Evolutionary conservation across 1,140 invertebrate genomes (phyloP).

Genomic region (Aphidius ervi): DNA sequence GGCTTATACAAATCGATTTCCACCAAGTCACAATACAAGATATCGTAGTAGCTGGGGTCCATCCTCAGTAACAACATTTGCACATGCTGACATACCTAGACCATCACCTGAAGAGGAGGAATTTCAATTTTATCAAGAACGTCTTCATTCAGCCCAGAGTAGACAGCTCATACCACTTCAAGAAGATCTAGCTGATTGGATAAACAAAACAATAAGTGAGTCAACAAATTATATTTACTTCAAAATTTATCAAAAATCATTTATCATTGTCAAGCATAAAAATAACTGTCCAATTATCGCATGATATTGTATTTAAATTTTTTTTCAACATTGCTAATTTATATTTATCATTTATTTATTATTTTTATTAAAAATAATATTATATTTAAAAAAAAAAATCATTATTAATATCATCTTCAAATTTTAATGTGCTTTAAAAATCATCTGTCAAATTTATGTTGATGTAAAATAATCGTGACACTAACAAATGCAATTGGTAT

Average conservation of each 20-base stretch:
- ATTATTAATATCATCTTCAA: not conserved
- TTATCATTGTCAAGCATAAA: not conserved
- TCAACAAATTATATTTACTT: constrained; percentile 24
- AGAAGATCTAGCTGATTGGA: constrained; percentile 83
- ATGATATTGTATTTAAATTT: not conserved
- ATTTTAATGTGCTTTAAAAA: constrained; percentile 3
- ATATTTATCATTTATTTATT: not conserved
- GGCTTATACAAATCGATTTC: constrained; percentile 59
- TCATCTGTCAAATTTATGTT: not conserved
- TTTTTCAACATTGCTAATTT: not conserved
- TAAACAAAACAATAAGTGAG: constrained; percentile 79
- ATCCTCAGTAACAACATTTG: constrained; percentile 56
- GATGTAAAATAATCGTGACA: constrained; percentile 5
- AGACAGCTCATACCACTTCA: constrained; percentile 75
- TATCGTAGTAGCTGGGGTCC: constrained; percentile 66
- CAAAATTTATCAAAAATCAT: constrained; percentile 4
- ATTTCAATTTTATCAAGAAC: constrained; percentile 71
- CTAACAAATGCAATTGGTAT: constrained; percentile 9
- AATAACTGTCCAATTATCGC: not conserved
- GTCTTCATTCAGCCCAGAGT: constrained; percentile 71
- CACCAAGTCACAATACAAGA: constrained; percentile 56
- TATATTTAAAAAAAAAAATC: not conserved
- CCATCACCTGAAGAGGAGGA: constrained; percentile 64
- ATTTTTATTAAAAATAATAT: not conserved
- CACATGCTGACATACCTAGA: constrained; percentile 57